These are phyloP conservation scores for Pteronura brasiliensis DNA, from an alignment of 2,113 vertebrate species.

Conservation along the genomic window DNA sequence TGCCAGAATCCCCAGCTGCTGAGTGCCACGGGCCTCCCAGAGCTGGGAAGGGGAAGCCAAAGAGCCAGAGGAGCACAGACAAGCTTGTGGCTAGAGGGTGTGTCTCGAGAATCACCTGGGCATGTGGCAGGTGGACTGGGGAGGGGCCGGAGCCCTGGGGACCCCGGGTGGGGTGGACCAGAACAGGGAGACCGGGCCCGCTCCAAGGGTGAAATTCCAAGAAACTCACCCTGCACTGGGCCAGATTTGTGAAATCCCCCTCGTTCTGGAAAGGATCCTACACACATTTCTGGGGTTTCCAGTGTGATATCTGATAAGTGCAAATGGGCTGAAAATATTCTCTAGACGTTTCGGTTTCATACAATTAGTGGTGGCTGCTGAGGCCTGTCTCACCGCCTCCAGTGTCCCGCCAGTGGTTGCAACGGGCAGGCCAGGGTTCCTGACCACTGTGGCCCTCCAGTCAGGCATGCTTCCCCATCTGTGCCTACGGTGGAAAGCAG, in stretches of 20 bases:
- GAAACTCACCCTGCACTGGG: constrained; percentile 51
- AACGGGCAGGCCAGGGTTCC: constrained; percentile 14
- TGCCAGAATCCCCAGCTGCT: constrained; percentile 73
- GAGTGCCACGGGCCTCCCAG: constrained; percentile 77
- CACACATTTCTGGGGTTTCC: constrained; percentile 43
- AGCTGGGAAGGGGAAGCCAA: constrained; percentile 67
- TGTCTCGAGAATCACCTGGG: constrained; percentile 55
- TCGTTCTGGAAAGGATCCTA: constrained; percentile 63
- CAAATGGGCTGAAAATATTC: constrained; percentile 69
- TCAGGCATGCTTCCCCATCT: constrained; percentile 30
- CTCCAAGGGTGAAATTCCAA: not conserved
- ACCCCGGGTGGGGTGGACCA: not conserved
- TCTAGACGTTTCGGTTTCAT: constrained; percentile 54
- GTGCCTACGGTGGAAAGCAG: constrained; percentile 70
- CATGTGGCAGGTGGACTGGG: not conserved
- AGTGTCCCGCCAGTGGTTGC: not conserved
- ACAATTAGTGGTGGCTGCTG: not conserved
- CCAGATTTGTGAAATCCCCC: constrained; percentile 67
- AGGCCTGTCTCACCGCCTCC: constrained; percentile 20
- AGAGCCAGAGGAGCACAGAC: constrained; percentile 68
- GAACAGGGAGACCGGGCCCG: not conserved
- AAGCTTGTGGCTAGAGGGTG: constrained; percentile 68
- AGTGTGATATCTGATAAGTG: constrained; percentile 68
- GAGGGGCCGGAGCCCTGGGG: not conserved
- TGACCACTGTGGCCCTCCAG: constrained; percentile 32